Evolutionary conservation across 1,140 invertebrate genomes (phyloP).

Genomic region (Cherax quadricarinatus): DNA sequence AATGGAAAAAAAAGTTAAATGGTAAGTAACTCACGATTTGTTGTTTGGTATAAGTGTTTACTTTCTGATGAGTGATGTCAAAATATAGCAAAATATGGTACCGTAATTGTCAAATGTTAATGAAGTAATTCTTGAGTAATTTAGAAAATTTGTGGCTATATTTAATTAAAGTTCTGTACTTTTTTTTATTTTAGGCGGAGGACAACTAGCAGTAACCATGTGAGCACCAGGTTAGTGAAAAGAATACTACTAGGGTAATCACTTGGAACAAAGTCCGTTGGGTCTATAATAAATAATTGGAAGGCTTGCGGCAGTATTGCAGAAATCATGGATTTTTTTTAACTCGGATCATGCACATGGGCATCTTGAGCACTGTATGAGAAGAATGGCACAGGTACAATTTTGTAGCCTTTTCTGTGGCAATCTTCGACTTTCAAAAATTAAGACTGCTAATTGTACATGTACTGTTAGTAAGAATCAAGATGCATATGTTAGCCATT

Average conservation of each 20-base stretch:
- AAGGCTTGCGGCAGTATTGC: conserved; percentile 23
- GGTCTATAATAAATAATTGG: neutral
- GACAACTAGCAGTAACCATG: neutral
- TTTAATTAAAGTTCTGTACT: neutral
- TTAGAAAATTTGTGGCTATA: neutral
- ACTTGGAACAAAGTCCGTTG: conserved; percentile 56
- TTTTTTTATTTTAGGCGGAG: conserved; percentile 11
- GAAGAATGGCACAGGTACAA: conserved; percentile 1
- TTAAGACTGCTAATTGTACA: conserved; percentile 9
- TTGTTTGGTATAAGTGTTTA: neutral
- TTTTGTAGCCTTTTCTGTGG: neutral
- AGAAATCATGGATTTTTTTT: neutral
- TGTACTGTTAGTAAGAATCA: neutral
- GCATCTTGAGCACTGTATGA: conserved; percentile 7
- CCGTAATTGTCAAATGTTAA: neutral
- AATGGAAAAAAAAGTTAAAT: too few species aligned
- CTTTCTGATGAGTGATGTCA: too few species aligned
- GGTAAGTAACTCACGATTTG: neutral
- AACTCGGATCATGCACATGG: conserved; percentile 24
- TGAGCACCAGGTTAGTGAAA: conserved; percentile 37
- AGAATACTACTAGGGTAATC: neutral
- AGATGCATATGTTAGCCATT: conserved; percentile 17
- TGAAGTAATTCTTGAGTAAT: neutral
- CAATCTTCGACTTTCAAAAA: neutral
- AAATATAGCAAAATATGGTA: neutral